Base-by-base conservation (phyloP, 2,797 vertebrate species). In the Coregonus sp. region DNA sequence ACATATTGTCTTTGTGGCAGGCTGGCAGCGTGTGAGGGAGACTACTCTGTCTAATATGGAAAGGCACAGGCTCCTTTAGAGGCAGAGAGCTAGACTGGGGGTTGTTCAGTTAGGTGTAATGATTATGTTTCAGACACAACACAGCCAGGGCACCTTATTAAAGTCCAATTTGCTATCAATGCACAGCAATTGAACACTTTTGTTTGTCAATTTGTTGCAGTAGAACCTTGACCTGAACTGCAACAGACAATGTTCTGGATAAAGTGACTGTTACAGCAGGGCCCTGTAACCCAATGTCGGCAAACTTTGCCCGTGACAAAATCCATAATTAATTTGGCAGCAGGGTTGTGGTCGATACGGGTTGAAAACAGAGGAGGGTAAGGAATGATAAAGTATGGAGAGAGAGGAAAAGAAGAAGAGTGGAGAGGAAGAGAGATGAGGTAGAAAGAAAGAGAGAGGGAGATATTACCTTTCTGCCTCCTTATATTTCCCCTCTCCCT, bases 381-480 rank as follows among this genome's bases (percentile, higher is more conserved):
- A 54, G 31, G 70, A 72, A 52, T 50, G 40, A 11, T 47, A 47
- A 52, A 20, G 51, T 29, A 47, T 47, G 9, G 9, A 47, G 40
- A 47, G 40, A 11, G 37, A 7, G 37, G 2, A 47, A 47, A 47
- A 11, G 9, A 47, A 47, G 40, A 47, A 11, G 40, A 12, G 40
- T 47, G 51, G 29, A 12, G 61, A 15, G 25, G 37, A 14, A 18
- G 66, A 9, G 29, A 47, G 68, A 70, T n/a, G n/a, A 16, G 20
- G 18, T 1, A 9, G 40, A 11, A 15, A 20, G 14, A 67, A 18
- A 67, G 25, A 67, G 31, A 66, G 4, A 16, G 29, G 5, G 29
- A 47, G 29, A n/a, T 1, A 18, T 89, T 89, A 99, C 98, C 97
- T 96, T 88, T 99, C 98, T 0, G 97, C 97, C 89, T 99, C 98